Percentiles rank a stretch among this genome's conserved stretches.
These are phyloP conservation scores for Mustela lutreola DNA, from an alignment of 2,113 vertebrate genomes.

Conservation along the genomic window DNA sequence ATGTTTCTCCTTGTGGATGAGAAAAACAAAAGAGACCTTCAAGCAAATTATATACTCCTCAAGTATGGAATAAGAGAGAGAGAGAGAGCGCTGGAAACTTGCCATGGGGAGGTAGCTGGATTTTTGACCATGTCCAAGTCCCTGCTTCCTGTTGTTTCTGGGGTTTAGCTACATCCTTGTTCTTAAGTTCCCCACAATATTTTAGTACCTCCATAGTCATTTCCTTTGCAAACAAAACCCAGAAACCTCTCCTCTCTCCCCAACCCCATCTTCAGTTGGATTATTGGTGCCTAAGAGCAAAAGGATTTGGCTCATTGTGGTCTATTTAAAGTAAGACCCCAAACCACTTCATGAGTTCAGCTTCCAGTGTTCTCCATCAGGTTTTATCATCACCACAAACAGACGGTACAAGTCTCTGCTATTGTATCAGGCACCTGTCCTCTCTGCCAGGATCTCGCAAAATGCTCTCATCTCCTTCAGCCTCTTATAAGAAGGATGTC, in stretches of 20 bases:
- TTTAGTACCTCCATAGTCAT: not conserved
- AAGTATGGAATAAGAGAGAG: too few species aligned
- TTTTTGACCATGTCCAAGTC: rapidly evolving
- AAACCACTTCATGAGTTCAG: rapidly evolving
- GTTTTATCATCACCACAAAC: not conserved
- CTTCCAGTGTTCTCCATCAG: rapidly evolving
- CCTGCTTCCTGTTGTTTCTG: not conserved
- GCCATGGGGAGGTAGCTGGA: rapidly evolving
- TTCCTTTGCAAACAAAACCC: not conserved
- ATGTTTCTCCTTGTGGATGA: not conserved
- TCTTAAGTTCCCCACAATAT: not conserved
- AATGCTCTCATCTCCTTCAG: not conserved
- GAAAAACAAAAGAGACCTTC: not conserved
- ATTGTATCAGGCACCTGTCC: rapidly evolving
- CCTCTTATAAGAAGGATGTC: rapidly evolving
- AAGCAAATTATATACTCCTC: not conserved
- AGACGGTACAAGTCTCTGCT: not conserved
- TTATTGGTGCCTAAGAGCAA: not conserved
- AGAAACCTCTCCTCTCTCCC: rapidly evolving
- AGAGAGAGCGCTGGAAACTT: rapidly evolving
- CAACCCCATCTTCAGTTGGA: not conserved
- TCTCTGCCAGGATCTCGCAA: not conserved
- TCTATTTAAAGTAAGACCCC: not conserved
- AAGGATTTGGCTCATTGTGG: not conserved
- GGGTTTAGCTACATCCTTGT: not conserved